These are phyloP conservation scores for Hoplodrina ambigua DNA, from an alignment of 2,888 invertebrate species.

Conservation along the genomic window DNA sequence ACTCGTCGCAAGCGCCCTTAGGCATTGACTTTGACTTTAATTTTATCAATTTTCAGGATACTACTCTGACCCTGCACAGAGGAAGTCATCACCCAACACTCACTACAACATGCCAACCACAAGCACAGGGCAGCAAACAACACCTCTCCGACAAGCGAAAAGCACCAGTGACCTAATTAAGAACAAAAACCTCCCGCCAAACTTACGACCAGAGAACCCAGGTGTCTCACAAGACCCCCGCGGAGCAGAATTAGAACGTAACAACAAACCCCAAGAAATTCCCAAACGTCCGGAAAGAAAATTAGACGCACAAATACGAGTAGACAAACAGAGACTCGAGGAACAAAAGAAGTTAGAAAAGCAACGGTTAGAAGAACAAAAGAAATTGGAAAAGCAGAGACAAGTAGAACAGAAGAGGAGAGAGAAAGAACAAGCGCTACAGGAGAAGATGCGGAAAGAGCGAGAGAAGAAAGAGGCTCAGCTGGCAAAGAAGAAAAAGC, in stretches of 20 bases:
- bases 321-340: conserved; percentile 55
- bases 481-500: conserved; percentile 40
- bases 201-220: conserved; percentile 71
- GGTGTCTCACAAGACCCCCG: conserved; percentile 73
- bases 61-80: conserved; percentile 64
- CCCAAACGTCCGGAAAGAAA: conserved; percentile 43
- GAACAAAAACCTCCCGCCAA: conserved; percentile 59
- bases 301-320: conserved; percentile 61
- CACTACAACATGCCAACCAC: conserved; percentile 58
- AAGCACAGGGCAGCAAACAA: conserved; percentile 49
- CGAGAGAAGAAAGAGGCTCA: conserved; percentile 59
- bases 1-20: too few relatives aligned
- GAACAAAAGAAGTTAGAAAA: conserved; percentile 65
- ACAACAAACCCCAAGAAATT: conserved; percentile 37
- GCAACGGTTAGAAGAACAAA: conserved; percentile 73
- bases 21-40: neutral
- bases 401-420: conserved; percentile 74
- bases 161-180: conserved; percentile 75
- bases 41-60: conserved; percentile 67
- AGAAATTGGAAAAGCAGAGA: conserved; percentile 76
- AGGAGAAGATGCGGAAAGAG: conserved; percentile 70
- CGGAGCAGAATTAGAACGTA: conserved; percentile 65
- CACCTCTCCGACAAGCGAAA: conserved; percentile 69
- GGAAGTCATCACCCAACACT: conserved; percentile 73
- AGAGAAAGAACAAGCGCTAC: conserved; percentile 71